phyloP scores from a whole-genome alignment of 2,113 vertebrate species.

The Apodemus speciosus region DNA sequence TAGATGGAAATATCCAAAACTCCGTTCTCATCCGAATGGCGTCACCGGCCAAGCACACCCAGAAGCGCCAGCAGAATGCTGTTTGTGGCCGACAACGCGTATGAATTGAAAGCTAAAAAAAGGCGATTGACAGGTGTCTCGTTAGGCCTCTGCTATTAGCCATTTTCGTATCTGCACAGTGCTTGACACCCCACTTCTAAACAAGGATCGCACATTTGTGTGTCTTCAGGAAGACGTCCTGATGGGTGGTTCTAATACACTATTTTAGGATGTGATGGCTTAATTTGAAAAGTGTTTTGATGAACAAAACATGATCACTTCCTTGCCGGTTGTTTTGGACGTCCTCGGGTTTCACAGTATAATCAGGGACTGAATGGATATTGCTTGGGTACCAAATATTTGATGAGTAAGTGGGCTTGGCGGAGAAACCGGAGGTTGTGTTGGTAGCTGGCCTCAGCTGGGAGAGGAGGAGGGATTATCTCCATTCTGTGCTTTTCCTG shows the following conservation, averaged over 20 bases:
- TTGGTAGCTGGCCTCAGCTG: constrained; percentile 35
- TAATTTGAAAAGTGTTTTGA: constrained; percentile 76
- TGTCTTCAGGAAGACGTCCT: constrained; percentile 69
- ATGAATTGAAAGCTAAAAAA: constrained; percentile 83
- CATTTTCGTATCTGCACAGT: constrained; percentile 77
- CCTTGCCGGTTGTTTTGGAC: constrained; percentile 63
- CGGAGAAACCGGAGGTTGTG: constrained; percentile 24
- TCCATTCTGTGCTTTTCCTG: constrained; percentile 71
- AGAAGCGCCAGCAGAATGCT: constrained; percentile 77
- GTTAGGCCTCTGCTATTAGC: constrained; percentile 76
- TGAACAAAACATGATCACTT: constrained; percentile 73
- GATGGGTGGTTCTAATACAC: constrained; percentile 61
- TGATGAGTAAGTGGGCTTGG: constrained; percentile 68
- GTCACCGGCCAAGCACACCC: constrained; percentile 73
- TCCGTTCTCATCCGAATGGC: constrained; percentile 80
- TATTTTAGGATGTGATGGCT: constrained; percentile 79
- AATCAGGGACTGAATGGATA: constrained; percentile 72
- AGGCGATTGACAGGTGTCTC: constrained; percentile 84
- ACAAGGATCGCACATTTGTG: constrained; percentile 68
- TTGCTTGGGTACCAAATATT: constrained; percentile 58
- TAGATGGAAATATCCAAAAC: constrained; percentile 73
- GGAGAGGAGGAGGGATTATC: constrained; percentile 28
- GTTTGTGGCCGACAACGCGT: constrained; percentile 69
- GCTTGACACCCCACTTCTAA: constrained; percentile 72
- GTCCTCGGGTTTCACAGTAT: constrained; percentile 69